phyloP scores from a whole-genome alignment of 2,888 invertebrate genomes.

The Aspidiotus destructor region DNA sequence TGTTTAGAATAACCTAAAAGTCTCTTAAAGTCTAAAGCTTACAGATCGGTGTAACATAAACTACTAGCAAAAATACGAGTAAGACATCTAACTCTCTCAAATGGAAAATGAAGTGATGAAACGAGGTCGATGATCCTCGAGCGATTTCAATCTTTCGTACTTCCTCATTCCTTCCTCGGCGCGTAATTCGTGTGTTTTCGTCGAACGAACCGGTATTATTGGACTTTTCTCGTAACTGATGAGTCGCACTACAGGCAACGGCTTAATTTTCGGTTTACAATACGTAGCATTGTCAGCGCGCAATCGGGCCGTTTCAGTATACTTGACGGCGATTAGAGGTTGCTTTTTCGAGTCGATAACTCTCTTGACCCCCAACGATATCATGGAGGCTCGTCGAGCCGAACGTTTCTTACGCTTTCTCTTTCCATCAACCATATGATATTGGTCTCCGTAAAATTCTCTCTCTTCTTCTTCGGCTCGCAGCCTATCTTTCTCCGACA shows the following conservation, averaged over 20 bases:
- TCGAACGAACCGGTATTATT: background rate
- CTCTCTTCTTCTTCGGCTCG: conserved; percentile 16
- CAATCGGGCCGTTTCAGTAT: background rate
- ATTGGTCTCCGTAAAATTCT: conserved; percentile 14
- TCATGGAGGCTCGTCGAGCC: conserved; percentile 24
- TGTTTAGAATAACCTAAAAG: too few species aligned
- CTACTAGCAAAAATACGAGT: too few species aligned
- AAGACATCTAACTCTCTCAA: too few species aligned
- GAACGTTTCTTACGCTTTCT: conserved; percentile 25
- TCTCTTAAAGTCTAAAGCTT: too few species aligned
- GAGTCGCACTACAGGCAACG: background rate
- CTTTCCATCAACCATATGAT: conserved; percentile 11
- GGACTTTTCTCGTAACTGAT: conserved; percentile 11
- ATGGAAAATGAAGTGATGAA: background rate
- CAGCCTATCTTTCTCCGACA: conserved; percentile 1
- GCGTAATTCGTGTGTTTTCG: conserved; percentile 11
- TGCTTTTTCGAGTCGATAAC: conserved; percentile 21
- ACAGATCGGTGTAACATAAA: too few species aligned
- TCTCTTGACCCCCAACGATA: conserved; percentile 22
- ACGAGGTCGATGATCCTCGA: conserved; percentile 8
- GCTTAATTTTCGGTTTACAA: background rate
- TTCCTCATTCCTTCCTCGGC: conserved; percentile 6
- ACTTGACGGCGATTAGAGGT: background rate
- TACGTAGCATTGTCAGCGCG: conserved; percentile 14
- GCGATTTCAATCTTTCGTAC: conserved; percentile 7